A percentile compares a stretch with the other conserved stretches of the same genome.
Evolutionary conservation across 2,797 vertebrate species (phyloP).

Genomic region (Gephyroberyx darwinii): DNA sequence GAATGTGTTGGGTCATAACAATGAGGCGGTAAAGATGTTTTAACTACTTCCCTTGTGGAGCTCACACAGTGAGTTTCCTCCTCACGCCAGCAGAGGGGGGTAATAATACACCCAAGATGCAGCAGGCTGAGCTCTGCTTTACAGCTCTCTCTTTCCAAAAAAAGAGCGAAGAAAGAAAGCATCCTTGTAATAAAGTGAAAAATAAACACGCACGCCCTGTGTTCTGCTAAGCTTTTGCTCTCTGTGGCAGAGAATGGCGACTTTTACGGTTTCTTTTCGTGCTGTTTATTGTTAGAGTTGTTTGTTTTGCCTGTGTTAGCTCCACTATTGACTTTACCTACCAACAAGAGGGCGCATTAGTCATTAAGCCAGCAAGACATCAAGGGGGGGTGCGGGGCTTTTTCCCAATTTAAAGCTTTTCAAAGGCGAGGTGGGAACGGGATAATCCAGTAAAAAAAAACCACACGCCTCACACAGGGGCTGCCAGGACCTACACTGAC

Average conservation of each 20-base stretch:
- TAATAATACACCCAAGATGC: constrained; percentile 68
- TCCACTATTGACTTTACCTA: constrained; percentile 63
- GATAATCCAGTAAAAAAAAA: constrained; percentile 58
- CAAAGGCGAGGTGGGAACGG: constrained; percentile 51
- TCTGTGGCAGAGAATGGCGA: constrained; percentile 36
- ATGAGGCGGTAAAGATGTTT: constrained; percentile 72
- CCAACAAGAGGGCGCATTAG: constrained; percentile 63
- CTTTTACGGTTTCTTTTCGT: constrained; percentile 65
- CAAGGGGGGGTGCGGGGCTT: constrained; percentile 39
- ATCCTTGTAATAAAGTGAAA: constrained; percentile 52
- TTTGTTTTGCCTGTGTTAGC: constrained; percentile 63
- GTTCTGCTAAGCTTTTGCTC: constrained; percentile 53
- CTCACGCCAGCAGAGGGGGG: constrained; percentile 75
- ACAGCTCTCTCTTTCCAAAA: constrained; percentile 29
- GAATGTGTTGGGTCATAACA: constrained; percentile 74
- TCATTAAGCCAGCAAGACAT: constrained; percentile 66
- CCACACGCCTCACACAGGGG: constrained; percentile 36
- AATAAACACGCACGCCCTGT: constrained; percentile 56
- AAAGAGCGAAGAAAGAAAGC: constrained; percentile 25
- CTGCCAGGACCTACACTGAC: constrained; percentile 33
- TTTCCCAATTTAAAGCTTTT: constrained; percentile 51
- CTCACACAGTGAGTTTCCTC: constrained; percentile 21
- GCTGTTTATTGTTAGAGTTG: constrained; percentile 56
- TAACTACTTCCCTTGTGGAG: constrained; percentile 53
- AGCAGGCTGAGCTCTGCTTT: background rate